Percentiles rank a stretch among this genome's conserved stretches.
Evolutionary conservation across 2,797 vertebrate genomes (phyloP).

Genomic region (Falco berigora): DNA sequence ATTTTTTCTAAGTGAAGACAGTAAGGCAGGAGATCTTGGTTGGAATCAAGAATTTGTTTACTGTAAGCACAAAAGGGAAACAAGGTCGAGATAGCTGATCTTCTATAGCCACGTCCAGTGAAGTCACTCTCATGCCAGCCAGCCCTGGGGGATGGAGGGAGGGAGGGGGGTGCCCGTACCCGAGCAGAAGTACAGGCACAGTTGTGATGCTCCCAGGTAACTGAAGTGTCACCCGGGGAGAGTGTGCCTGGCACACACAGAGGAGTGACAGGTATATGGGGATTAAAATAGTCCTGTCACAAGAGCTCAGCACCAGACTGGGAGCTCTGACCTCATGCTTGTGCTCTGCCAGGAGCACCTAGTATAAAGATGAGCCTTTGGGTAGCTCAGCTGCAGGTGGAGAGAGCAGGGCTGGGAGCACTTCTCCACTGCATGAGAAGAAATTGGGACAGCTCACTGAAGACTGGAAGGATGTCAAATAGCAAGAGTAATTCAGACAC

Average conservation of each 20-base stretch:
- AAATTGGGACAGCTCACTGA: neutral
- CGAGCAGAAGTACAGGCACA: neutral
- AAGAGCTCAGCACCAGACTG: neutral
- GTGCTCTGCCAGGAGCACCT: neutral
- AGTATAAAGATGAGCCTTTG: neutral
- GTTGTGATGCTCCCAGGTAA: neutral
- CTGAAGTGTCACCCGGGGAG: neutral
- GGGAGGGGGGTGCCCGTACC: accelerated
- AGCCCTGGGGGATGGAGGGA: accelerated
- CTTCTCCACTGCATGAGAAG: neutral
- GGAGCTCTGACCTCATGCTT: neutral
- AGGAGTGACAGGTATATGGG: accelerated
- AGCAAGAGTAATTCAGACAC: neutral
- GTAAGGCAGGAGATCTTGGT: neutral
- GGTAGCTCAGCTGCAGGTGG: neutral
- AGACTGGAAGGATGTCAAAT: neutral
- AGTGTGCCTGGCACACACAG: neutral
- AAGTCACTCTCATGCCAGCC: neutral
- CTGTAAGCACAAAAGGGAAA: neutral
- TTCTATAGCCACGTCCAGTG: neutral
- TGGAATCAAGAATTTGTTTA: neutral
- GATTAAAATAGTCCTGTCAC: neutral
- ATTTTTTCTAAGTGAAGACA: neutral
- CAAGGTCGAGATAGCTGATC: neutral
- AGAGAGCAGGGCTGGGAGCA: neutral